Evolutionary conservation across 2,888 invertebrate genomes (phyloP).

Genomic region (Diachrysia chrysitis): DNA sequence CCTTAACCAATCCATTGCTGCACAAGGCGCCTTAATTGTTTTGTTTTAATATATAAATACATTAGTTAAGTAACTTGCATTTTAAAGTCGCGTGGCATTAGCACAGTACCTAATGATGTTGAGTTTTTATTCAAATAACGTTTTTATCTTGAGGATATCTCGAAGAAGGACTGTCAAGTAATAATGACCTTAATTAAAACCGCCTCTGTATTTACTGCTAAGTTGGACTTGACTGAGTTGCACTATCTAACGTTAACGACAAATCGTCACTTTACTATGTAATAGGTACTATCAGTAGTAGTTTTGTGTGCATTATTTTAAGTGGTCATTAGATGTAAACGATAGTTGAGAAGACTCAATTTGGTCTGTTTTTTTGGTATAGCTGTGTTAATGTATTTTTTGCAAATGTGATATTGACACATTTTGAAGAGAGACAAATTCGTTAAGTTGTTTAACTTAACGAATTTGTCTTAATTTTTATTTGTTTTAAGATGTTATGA

Average conservation of each 20-base stretch:
- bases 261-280: background rate
- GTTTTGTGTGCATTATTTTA: no score
- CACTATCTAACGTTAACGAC: background rate
- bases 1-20: no score
- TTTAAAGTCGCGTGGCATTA: background rate
- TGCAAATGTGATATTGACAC: no score
- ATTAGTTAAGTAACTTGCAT: background rate
- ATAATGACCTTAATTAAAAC: conserved; percentile 51
- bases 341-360: no score
- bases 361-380: no score
- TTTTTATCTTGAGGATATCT: conserved; percentile 34
- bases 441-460: no score
- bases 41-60: background rate
- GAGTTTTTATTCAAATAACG: conserved; percentile 21
- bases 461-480: no score
- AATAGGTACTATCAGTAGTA: no score
- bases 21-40: background rate
- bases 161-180: conserved; percentile 25
- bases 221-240: conserved; percentile 4
- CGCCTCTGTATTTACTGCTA: conserved; percentile 31
- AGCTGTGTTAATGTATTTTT: no score
- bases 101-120: background rate
- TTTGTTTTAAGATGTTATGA: no score
- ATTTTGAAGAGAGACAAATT: no score
- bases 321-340: no score